Evolutionary conservation across 1,140 invertebrate species (phyloP).

Genomic region (Prorops nasuta): DNA sequence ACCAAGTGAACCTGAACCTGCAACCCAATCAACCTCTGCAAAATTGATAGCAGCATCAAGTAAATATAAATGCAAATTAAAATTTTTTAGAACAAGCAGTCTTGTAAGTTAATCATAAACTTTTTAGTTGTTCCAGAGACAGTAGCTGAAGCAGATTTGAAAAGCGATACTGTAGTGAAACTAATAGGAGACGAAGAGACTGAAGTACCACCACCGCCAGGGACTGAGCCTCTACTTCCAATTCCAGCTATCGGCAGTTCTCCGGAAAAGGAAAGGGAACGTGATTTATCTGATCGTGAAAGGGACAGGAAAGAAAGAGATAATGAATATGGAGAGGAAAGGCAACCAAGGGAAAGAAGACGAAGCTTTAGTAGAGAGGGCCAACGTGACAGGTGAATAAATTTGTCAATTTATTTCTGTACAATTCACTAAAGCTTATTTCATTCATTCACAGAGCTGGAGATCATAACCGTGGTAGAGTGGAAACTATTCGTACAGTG

Average conservation of each 20-base stretch:
- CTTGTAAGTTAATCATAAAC: slow-evolving; percentile 6
- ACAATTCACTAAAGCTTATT: too few relatives aligned
- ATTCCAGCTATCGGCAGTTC: slow-evolving; percentile 40
- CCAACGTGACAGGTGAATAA: slow-evolving; percentile 45
- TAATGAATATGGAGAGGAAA: slow-evolving; percentile 39
- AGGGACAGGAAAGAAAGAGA: slow-evolving; percentile 41
- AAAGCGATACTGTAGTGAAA: slow-evolving; percentile 36
- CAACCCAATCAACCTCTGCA: slow-evolving; percentile 10
- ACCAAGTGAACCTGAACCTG: slow-evolving; percentile 13
- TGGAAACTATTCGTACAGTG: slow-evolving; percentile 43
- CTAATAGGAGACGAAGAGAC: slow-evolving; percentile 42
- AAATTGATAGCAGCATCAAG: slow-evolving; percentile 22
- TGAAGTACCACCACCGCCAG: slow-evolving; percentile 52
- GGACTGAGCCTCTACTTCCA: slow-evolving; percentile 52
- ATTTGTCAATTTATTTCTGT: slow-evolving; percentile 6
- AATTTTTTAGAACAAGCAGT: too few relatives aligned
- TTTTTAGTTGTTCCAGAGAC: too few relatives aligned
- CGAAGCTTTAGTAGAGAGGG: slow-evolving; percentile 50
- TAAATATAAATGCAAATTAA: too few relatives aligned
- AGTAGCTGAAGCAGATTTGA: slow-evolving; percentile 33
- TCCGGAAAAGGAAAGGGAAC: slow-evolving; percentile 34
- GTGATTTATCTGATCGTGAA: slow-evolving; percentile 19
- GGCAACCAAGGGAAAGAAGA: slow-evolving; percentile 45
- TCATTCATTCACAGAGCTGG: slow-evolving; percentile 31
- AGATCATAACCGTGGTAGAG: slow-evolving; percentile 40